Evolutionary conservation across 2,888 invertebrate genomes (phyloP).

Genomic region (Laspeyria flexula): DNA sequence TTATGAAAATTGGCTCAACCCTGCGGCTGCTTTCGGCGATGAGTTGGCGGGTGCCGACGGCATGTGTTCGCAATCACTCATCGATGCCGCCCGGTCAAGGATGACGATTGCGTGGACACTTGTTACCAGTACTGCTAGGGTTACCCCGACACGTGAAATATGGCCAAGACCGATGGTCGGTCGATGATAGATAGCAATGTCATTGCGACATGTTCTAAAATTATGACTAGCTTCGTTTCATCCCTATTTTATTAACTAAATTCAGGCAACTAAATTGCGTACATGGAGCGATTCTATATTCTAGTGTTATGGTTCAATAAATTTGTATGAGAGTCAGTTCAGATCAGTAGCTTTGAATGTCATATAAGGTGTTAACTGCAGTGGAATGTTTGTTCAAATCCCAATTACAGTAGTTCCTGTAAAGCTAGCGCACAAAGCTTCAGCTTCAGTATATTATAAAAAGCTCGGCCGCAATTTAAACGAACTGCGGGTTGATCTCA

Average conservation of each 20-base stretch:
- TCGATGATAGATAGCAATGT: constrained; percentile 33
- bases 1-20: constrained; percentile 51
- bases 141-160: constrained; percentile 33
- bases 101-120: constrained; percentile 76
- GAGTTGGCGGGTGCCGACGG: constrained; percentile 75
- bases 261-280: too few species aligned
- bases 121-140: constrained; percentile 49
- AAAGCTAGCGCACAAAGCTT: constrained; percentile 16
- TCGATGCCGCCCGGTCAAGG: constrained; percentile 80
- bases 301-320: not conserved
- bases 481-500: constrained; percentile 77
- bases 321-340: constrained; percentile 3
- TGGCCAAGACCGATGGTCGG: constrained; percentile 32
- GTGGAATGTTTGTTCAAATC: constrained; percentile 38
- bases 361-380: constrained; percentile 19
- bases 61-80: constrained; percentile 82
- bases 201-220: not conserved
- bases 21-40: constrained; percentile 69
- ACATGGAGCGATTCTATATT: not conserved
- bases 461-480: constrained; percentile 77
- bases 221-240: not conserved
- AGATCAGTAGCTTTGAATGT: constrained; percentile 7
- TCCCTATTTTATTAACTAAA: not conserved
- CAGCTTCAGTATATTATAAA: constrained; percentile 70
- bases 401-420: constrained; percentile 33